Percentiles rank a stretch among this genome's conserved stretches.
These are phyloP conservation scores for Nyctibius bracteatus DNA, from an alignment of 2,113 vertebrate species.

Conservation along the genomic window DNA sequence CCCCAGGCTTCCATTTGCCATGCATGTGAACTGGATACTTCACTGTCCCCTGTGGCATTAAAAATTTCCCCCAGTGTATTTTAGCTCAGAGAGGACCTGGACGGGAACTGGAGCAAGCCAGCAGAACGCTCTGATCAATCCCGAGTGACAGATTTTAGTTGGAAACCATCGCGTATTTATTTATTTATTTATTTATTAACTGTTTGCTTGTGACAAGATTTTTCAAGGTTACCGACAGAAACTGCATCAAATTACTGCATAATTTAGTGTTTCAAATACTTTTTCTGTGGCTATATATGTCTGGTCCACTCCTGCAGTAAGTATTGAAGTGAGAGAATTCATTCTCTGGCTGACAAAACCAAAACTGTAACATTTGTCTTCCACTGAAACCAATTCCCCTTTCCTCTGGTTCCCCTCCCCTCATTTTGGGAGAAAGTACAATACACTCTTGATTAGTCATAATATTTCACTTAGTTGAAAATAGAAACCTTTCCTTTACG, in stretches of 20 bases:
- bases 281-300: background rate
- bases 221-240: constrained; percentile 32
- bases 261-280: constrained; percentile 12
- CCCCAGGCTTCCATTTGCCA: background rate
- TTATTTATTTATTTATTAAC: background rate
- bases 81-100: background rate
- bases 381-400: background rate
- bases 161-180: background rate
- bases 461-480: background rate
- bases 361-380: background rate
- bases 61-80: background rate
- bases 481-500: background rate
- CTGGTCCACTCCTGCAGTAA: background rate
- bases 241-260: background rate
- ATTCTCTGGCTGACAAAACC: background rate
- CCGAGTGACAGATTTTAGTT: background rate
- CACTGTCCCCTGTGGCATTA: background rate
- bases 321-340: background rate
- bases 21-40: background rate
- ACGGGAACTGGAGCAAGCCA: background rate
- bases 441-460: background rate
- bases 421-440: background rate
- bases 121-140: background rate
- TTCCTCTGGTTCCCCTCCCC: background rate
- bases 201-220: background rate